Evolutionary conservation across 2,113 vertebrate species (phyloP).

Genomic region (Pterocles gutturalis): DNA sequence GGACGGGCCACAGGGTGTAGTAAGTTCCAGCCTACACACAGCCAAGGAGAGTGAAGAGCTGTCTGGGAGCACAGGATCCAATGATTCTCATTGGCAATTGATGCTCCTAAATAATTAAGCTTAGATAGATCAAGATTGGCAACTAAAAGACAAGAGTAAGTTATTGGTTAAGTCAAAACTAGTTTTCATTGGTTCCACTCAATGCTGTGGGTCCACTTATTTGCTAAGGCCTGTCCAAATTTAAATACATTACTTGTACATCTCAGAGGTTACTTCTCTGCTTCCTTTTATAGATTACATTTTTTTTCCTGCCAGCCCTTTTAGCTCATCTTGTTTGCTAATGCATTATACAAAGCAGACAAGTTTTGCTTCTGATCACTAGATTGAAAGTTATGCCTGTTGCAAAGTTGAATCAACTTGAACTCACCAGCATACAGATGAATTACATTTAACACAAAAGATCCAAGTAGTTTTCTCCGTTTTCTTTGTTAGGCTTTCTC

Average conservation of each 20-base stretch:
- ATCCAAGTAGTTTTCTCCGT: background rate
- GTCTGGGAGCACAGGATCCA: background rate
- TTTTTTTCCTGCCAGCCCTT: background rate
- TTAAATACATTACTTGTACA: background rate
- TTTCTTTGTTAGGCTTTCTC: background rate
- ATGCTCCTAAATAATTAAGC: background rate
- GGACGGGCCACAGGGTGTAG: background rate
- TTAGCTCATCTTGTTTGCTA: background rate
- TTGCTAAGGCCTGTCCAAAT: background rate
- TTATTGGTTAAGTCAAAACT: background rate
- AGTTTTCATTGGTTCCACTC: background rate
- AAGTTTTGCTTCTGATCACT: background rate
- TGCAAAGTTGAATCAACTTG: background rate
- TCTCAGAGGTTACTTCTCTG: background rate
- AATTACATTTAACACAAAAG: background rate
- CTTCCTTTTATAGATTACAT: background rate
- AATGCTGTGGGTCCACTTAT: background rate
- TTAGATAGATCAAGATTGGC: background rate
- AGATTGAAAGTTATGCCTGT: background rate
- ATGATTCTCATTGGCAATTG: background rate
- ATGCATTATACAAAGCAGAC: background rate
- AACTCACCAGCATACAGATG: background rate
- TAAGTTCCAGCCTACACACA: background rate
- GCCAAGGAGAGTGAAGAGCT: background rate
- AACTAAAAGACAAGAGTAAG: background rate